A percentile compares a stretch with the other conserved stretches of the same genome.
Evolutionary conservation across 2,113 vertebrate genomes (phyloP).

Genomic region (Protomyctophum bolini): DNA sequence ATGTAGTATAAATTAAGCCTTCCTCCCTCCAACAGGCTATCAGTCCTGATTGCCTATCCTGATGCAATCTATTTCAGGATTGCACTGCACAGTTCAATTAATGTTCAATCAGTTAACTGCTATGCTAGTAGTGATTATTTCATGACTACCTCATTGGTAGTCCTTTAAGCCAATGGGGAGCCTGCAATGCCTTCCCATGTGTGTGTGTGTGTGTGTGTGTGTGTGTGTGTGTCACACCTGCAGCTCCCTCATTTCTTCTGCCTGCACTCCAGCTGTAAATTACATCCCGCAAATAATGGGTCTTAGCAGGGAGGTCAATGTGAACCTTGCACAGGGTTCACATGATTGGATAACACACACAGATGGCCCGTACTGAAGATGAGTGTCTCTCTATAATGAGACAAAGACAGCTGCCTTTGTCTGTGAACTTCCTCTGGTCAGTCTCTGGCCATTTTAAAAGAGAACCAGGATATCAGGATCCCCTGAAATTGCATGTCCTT

Average conservation of each 20-base stretch:
- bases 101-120: too few species aligned
- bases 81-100: too few species aligned
- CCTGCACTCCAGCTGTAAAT: constrained; percentile 43
- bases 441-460: not conserved
- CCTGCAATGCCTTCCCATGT: too few species aligned
- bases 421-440: too few species aligned
- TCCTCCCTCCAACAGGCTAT: too few species aligned
- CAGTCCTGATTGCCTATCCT: too few species aligned
- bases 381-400: constrained; percentile 28
- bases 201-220: too few species aligned
- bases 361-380: constrained; percentile 49
- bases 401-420: not conserved
- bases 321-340: constrained; percentile 26
- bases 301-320: constrained; percentile 55
- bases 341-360: constrained; percentile 55
- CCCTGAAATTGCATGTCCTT: not conserved
- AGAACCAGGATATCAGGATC: not conserved
- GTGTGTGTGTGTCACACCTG: constrained; percentile 1
- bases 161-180: too few species aligned
- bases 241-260: constrained; percentile 17
- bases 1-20: too few species aligned
- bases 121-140: too few species aligned
- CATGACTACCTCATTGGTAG: too few species aligned
- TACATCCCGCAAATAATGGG: constrained; percentile 53
- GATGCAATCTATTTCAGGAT: too few species aligned